Conservation (phyloP, 2,797 vertebrate species). For the Alcedo quadribrachys region DNA sequence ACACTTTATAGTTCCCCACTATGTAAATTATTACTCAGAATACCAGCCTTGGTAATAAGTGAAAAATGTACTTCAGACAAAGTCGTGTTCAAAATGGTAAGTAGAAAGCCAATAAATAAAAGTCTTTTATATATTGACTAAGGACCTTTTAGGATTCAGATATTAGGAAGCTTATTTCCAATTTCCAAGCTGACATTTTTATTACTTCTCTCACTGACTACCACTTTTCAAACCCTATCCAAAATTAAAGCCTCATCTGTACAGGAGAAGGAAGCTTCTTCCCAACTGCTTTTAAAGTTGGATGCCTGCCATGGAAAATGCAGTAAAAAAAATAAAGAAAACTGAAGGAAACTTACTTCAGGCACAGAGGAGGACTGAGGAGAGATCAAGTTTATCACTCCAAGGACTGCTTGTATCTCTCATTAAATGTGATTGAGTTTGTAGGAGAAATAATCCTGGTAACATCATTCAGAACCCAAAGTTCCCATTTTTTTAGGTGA, state of each 20-base stretch:
- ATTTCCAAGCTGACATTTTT: constrained; percentile 14
- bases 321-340: neutral
- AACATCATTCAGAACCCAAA: neutral
- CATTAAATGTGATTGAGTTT: neutral
- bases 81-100: neutral
- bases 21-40: neutral
- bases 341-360: neutral
- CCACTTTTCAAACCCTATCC: neutral
- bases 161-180: neutral
- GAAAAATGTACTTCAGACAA: constrained; percentile 5
- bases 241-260: constrained; percentile 4
- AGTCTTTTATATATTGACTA: neutral
- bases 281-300: neutral
- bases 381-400: neutral
- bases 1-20: neutral
- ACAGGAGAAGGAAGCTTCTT: neutral
- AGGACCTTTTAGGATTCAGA: neutral
- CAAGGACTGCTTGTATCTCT: neutral
- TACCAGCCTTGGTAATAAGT: neutral
- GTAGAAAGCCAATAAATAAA: constrained; percentile 31
- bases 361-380: neutral
- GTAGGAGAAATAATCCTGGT: neutral
- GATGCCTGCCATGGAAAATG: neutral
- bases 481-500: neutral
- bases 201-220: neutral